A percentile compares a stretch with the other conserved stretches of the same genome.
Evolutionary conservation across 2,888 invertebrate species (phyloP).

Genomic region (Amphipoea lucens): DNA sequence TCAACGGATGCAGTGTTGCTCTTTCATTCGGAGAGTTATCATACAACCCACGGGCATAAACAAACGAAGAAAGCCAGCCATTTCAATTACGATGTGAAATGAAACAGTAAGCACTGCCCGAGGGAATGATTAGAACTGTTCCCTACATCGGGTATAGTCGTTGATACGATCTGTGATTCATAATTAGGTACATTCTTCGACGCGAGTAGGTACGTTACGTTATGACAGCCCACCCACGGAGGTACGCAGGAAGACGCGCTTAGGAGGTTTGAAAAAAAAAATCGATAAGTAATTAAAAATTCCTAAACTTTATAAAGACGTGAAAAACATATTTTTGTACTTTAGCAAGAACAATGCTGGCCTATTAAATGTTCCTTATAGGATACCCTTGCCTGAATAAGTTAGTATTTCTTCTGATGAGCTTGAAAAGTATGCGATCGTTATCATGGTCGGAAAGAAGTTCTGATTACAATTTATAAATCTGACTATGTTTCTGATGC

Average conservation of each 20-base stretch:
- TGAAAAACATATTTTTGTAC: conserved; percentile 32
- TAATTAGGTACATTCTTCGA: conserved; percentile 73
- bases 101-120: conserved; percentile 63
- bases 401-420: conserved; percentile 21
- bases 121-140: conserved; percentile 61
- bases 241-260: conserved; percentile 39
- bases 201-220: conserved; percentile 40
- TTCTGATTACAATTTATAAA: conserved; percentile 49
- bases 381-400: conserved; percentile 15
- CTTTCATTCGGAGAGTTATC: conserved; percentile 48
- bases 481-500: conserved; percentile 24
- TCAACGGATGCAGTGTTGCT: conserved; percentile 50
- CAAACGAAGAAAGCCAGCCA: conserved; percentile 51
- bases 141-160: conserved; percentile 59
- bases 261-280: conserved; percentile 16
- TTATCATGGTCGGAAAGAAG: conserved; percentile 42
- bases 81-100: conserved; percentile 68
- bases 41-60: conserved; percentile 45
- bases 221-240: conserved; percentile 45
- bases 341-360: conserved; percentile 19
- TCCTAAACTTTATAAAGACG: conserved; percentile 26
- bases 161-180: conserved; percentile 75
- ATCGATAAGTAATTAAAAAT: conserved; percentile 35
- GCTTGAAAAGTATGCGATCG: conserved; percentile 42
- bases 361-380: conserved; percentile 41